Conservation (phyloP, 2,113 vertebrate genomes). For the Herpailurus yagouaroundi region DNA sequence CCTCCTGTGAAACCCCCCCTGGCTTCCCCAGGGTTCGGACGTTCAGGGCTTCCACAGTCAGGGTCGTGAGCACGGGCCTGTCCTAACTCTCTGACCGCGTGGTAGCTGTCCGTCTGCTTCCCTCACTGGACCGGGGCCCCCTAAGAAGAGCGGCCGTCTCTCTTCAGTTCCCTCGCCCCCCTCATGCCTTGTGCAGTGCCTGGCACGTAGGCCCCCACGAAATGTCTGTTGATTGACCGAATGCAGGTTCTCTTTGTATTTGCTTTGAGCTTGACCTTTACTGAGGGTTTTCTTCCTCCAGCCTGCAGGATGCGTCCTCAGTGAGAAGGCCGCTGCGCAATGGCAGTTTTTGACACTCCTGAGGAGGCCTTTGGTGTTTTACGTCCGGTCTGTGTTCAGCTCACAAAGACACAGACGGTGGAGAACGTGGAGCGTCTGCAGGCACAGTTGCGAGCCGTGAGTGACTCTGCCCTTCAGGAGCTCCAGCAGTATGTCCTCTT, state of each 20-base stretch:
- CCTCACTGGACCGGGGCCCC: not conserved
- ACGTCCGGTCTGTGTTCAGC: constrained; percentile 92
- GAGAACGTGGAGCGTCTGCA: constrained; percentile 88
- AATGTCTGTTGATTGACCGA: not conserved
- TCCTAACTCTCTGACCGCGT: not conserved
- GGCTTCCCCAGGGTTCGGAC: not conserved
- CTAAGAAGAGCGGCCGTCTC: not conserved
- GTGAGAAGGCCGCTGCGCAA: constrained; percentile 61
- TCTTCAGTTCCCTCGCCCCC: not conserved
- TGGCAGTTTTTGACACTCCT: constrained; percentile 92
- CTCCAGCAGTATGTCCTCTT: constrained; percentile 97
- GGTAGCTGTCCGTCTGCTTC: not conserved
- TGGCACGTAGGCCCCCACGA: not conserved
- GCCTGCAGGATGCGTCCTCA: constrained; percentile 61
- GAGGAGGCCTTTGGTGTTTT: constrained; percentile 92
- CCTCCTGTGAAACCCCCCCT: not conserved
- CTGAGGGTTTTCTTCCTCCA: constrained; percentile 24
- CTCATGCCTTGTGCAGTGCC: not conserved
- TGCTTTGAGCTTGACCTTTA: constrained; percentile 39
- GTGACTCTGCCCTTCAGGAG: constrained; percentile 91
- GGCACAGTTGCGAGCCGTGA: constrained; percentile 84
- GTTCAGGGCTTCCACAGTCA: not conserved
- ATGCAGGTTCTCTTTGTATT: not conserved
- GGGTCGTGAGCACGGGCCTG: not conserved
- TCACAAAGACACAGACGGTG: constrained; percentile 89